phyloP scores from a whole-genome alignment of 2,797 vertebrate species.

The Vespertilio murinus region DNA sequence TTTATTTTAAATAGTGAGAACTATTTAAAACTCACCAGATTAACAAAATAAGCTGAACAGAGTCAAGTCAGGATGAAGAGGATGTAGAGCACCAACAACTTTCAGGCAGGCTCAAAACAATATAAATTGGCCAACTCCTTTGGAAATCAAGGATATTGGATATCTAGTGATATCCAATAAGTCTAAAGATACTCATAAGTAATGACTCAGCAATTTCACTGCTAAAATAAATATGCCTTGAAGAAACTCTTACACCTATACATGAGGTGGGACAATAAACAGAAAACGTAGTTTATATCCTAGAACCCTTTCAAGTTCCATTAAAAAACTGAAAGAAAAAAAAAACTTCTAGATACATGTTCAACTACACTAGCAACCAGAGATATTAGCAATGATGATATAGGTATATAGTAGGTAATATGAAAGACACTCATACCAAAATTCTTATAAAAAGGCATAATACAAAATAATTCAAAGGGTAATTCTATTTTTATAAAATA shows the following conservation, averaged over 20 bases:
- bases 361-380: neutral
- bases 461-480: neutral
- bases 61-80: neutral
- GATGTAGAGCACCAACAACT: neutral
- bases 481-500: neutral
- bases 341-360: neutral
- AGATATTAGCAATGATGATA: neutral
- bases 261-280: neutral
- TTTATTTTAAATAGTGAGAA: no score
- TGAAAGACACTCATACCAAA: neutral
- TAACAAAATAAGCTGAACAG: neutral
- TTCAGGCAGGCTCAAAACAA: neutral
- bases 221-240: neutral
- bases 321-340: neutral
- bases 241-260: neutral
- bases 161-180: neutral
- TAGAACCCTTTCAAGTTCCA: neutral
- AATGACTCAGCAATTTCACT: neutral
- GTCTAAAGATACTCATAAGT: neutral
- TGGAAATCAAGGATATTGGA: neutral
- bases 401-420: neutral
- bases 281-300: neutral
- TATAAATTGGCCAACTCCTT: neutral
- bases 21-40: neutral
- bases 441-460: neutral